phyloP scores from a whole-genome alignment of 2,888 invertebrate species.

The Nasonia oneida region DNA sequence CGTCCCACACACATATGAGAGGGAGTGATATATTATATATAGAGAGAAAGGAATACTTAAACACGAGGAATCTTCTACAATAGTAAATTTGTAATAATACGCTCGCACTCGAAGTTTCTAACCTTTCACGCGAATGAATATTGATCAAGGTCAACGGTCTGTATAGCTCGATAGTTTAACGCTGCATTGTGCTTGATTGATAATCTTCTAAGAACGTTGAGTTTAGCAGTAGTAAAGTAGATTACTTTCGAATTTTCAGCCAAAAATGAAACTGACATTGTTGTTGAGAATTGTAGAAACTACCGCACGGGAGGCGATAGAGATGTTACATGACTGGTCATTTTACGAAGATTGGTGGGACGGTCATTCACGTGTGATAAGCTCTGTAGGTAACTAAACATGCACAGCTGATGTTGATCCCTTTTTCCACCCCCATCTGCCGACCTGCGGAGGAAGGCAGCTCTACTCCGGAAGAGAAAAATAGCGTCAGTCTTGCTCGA shows the following conservation, averaged over 20 bases:
- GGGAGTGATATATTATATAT: too few relatives aligned
- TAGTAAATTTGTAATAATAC: not conserved
- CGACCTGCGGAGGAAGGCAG: too few relatives aligned
- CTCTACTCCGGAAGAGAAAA: too few relatives aligned
- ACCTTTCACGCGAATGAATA: not conserved
- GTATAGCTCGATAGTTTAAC: not conserved
- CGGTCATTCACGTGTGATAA: too few relatives aligned
- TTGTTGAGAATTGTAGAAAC: not conserved
- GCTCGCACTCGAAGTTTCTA: not conserved
- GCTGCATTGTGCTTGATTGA: not conserved
- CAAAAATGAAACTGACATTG: not conserved
- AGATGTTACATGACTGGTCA: not conserved
- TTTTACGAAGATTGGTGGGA: not conserved
- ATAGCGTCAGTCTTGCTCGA: too few relatives aligned
- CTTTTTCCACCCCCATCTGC: too few relatives aligned
- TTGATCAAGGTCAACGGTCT: not conserved
- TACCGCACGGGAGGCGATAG: too few relatives aligned
- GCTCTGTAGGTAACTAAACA: too few relatives aligned
- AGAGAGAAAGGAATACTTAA: not conserved
- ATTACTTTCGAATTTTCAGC: not conserved
- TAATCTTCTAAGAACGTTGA: not conserved
- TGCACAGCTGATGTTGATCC: too few relatives aligned
- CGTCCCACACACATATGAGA: too few relatives aligned
- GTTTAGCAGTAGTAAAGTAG: not conserved
- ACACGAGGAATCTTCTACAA: not conserved